These are phyloP conservation scores for Oscheius sp. DNA, from an alignment of 2,888 invertebrate genomes.

Conservation along the genomic window DNA sequence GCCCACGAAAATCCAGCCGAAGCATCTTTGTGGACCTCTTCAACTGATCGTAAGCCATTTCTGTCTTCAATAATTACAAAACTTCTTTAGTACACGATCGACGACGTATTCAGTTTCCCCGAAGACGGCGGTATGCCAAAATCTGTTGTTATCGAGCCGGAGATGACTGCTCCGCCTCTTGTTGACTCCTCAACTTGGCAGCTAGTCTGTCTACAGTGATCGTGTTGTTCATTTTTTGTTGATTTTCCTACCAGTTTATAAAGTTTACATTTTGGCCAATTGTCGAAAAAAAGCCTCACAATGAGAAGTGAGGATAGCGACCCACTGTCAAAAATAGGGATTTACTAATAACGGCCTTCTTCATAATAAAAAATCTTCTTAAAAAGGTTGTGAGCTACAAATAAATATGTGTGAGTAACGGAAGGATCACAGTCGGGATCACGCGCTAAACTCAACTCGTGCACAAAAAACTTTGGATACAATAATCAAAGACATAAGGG, in stretches of 20 bases:
- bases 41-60: slow-evolving; percentile 55
- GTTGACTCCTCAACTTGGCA: slow-evolving; percentile 47
- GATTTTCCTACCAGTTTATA: too few species aligned
- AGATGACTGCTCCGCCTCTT: slow-evolving; percentile 55
- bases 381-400: neutral
- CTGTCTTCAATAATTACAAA: neutral
- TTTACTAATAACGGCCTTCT: too few species aligned
- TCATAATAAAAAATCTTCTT: too few species aligned
- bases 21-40: slow-evolving; percentile 63
- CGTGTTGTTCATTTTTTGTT: slow-evolving; percentile 35
- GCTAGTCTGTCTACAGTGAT: slow-evolving; percentile 35
- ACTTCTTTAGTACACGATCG: slow-evolving; percentile 58
- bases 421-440: slow-evolving; percentile 25
- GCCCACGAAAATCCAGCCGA: slow-evolving; percentile 58
- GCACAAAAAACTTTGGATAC: slow-evolving; percentile 15
- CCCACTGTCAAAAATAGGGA: too few species aligned
- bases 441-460: neutral
- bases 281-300: too few species aligned
- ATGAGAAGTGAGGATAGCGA: too few species aligned
- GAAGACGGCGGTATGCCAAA: slow-evolving; percentile 54
- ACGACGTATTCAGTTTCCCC: slow-evolving; percentile 56
- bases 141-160: slow-evolving; percentile 47
- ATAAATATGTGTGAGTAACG: slow-evolving; percentile 17
- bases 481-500: neutral
- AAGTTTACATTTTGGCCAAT: too few species aligned